Conservation (phyloP, 2,888 invertebrate species). For the Chymomyza caudatula region DNA sequence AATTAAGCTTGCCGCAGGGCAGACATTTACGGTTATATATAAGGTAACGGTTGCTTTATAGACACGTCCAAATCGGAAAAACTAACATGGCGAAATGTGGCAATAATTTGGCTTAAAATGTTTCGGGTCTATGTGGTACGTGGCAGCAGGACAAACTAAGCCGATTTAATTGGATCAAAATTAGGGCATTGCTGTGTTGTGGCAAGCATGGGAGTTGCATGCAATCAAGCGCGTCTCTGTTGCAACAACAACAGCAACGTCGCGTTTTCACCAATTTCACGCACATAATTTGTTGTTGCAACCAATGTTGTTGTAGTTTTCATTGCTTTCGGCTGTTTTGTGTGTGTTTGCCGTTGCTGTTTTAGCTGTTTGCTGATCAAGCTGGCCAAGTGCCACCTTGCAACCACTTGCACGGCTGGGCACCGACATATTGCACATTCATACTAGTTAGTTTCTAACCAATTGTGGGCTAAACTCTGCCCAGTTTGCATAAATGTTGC, state of each 20-base stretch:
- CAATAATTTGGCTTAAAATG: neutral
- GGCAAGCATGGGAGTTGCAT: neutral
- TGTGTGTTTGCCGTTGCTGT: neutral
- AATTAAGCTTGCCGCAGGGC: neutral
- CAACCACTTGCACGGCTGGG: neutral
- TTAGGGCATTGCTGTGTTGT: slow-evolving; percentile 15
- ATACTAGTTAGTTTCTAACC: neutral
- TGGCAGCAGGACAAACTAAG: slow-evolving; percentile 30
- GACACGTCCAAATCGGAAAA: neutral
- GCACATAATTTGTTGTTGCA: no score
- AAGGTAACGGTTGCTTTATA: neutral
- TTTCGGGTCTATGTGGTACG: neutral
- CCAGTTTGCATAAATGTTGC: neutral
- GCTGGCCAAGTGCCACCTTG: neutral
- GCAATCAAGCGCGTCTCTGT: neutral
- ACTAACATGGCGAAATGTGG: neutral
- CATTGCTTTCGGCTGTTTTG: neutral
- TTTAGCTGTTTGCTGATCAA: neutral
- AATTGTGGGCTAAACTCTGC: neutral
- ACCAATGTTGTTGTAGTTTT: neutral
- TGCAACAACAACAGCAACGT: neutral
- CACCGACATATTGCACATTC: no score
- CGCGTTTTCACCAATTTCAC: neutral
- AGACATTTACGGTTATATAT: neutral
- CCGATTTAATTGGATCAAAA: slow-evolving; percentile 49